Evolutionary conservation across 2,888 invertebrate species (phyloP).

Genomic region (Meteorus colon): DNA sequence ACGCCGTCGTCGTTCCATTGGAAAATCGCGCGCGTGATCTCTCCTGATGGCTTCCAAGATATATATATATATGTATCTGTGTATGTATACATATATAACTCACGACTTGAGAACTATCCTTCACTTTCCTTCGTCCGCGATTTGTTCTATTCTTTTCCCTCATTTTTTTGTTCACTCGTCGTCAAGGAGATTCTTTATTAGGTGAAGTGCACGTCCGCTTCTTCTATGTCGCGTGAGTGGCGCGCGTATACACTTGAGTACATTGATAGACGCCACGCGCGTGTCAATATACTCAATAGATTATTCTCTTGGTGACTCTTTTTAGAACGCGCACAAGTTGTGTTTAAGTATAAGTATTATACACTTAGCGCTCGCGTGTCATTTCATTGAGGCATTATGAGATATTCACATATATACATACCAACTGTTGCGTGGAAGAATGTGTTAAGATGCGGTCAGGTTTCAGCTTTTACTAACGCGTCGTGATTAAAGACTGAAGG

Average conservation of each 20-base stretch:
- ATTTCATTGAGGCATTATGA: no score
- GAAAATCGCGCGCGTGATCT: conserved; percentile 51
- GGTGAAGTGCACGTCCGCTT: conserved; percentile 19
- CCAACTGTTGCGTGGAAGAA: no score
- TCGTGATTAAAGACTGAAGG: no score
- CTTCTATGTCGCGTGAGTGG: not conserved
- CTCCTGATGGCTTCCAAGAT: conserved; percentile 51
- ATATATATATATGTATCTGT: conserved; percentile 47
- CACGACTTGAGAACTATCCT: conserved; percentile 32
- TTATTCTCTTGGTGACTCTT: conserved; percentile 9
- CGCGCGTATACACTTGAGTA: conserved; percentile 25
- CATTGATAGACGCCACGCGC: conserved; percentile 17
- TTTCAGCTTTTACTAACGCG: no score
- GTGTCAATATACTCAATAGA: conserved; percentile 31
- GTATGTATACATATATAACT: conserved; percentile 6
- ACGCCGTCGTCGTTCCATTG: conserved; percentile 42
- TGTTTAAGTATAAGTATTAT: no score
- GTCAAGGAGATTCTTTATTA: conserved; percentile 25
- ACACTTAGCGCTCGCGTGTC: no score
- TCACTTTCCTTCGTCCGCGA: conserved; percentile 32
- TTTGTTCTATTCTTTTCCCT: conserved; percentile 45
- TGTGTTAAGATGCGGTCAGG: no score
- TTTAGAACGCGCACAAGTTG: not conserved
- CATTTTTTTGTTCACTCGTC: conserved; percentile 42
- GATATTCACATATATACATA: no score